Conservation (phyloP, 1,140 invertebrate species). For the Heliothis virescens region DNA sequence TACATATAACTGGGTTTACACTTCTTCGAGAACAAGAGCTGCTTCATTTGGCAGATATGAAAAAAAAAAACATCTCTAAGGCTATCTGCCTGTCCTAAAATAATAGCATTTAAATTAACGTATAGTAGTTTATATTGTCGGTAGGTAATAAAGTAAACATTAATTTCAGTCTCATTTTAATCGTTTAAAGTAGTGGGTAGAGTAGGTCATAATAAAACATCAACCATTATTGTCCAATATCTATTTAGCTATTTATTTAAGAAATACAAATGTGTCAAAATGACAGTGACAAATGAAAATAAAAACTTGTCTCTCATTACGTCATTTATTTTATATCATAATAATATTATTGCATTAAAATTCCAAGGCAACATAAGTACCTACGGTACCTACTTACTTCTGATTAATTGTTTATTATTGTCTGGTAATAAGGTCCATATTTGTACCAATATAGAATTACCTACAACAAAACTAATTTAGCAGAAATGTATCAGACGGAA, state of each 20-base stretch:
- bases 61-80: too few relatives aligned
- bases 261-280: background rate
- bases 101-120: too few relatives aligned
- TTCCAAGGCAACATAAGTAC: background rate
- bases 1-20: too few relatives aligned
- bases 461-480: too few relatives aligned
- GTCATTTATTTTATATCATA: background rate
- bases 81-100: too few relatives aligned
- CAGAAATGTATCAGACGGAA: too few relatives aligned
- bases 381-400: background rate
- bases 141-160: too few relatives aligned
- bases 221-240: background rate
- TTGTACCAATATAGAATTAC: too few relatives aligned
- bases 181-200: background rate
- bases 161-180: background rate
- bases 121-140: too few relatives aligned
- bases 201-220: background rate
- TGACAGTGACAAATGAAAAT: conserved; percentile 17
- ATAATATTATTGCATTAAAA: background rate
- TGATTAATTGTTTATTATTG: background rate
- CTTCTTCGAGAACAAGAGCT: too few relatives aligned
- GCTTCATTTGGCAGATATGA: too few relatives aligned
- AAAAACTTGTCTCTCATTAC: background rate
- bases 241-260: background rate
- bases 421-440: too few relatives aligned